Evolutionary conservation across 2,797 vertebrate species (phyloP).

Genomic region (Spinus pinus): DNA sequence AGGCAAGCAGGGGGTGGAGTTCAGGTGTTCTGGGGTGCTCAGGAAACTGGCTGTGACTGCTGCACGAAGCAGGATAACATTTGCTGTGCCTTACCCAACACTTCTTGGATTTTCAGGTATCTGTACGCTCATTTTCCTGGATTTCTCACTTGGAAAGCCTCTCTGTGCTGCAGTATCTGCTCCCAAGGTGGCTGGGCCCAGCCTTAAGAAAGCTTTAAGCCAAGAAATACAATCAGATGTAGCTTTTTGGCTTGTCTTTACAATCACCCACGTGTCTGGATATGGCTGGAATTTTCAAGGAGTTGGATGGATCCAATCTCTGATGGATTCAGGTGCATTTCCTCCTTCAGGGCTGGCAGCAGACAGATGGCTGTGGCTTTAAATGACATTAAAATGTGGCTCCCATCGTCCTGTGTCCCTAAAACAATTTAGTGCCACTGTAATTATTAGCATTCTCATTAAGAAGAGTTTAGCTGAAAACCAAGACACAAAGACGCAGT

Average conservation of each 20-base stretch:
- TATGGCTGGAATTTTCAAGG: background rate
- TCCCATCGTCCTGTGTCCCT: conserved; percentile 35
- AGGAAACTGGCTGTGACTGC: background rate
- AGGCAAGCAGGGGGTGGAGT: background rate
- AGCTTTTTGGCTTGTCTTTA: background rate
- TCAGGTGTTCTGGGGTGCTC: background rate
- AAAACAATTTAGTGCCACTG: conserved; percentile 6
- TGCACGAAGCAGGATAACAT: accelerated
- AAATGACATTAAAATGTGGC: conserved; percentile 10
- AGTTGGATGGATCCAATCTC: background rate
- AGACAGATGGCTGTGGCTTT: background rate
- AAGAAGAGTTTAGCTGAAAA: conserved; percentile 66
- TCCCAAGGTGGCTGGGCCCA: background rate
- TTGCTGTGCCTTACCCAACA: accelerated
- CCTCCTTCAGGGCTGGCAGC: background rate
- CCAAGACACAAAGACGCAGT: conserved; percentile 2
- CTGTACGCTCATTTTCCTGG: background rate
- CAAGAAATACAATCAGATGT: background rate
- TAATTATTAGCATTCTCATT: conserved; percentile 72
- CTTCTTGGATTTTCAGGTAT: background rate
- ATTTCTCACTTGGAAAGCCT: background rate
- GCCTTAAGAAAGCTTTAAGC: background rate
- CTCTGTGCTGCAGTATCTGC: background rate
- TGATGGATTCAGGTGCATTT: accelerated
- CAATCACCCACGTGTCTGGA: background rate